A percentile compares a stretch with the other conserved stretches of the same genome.
Evolutionary conservation across 1,140 invertebrate genomes (phyloP).

Genomic region (Pseudomyrmex dendroicus): DNA sequence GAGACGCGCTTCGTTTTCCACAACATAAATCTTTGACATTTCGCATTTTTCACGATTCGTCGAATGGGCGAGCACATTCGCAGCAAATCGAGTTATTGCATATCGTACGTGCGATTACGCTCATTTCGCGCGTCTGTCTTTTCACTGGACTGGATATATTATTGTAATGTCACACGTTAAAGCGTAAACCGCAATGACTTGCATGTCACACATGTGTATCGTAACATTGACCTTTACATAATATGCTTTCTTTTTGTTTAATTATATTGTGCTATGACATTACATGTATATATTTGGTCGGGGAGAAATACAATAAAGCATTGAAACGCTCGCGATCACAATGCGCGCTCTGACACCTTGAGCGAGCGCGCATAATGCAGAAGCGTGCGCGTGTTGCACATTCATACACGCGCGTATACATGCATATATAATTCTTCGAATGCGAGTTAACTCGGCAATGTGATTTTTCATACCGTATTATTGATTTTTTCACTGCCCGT

Average conservation of each 20-base stretch:
- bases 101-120: not conserved
- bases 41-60: not conserved
- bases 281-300: not conserved
- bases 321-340: not conserved
- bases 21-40: not conserved
- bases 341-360: conserved; percentile 40
- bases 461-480: conserved; percentile 75
- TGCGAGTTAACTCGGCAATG: conserved; percentile 51
- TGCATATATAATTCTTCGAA: not conserved
- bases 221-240: conserved; percentile 46
- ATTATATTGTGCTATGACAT: conserved; percentile 14
- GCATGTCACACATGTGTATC: not conserved
- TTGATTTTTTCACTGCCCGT: conserved; percentile 76
- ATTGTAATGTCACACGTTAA: conserved; percentile 8
- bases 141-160: not conserved
- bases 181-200: not conserved
- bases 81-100: conserved; percentile 25
- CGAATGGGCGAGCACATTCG: not conserved
- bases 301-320: not conserved
- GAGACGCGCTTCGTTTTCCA: not conserved
- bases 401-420: conserved; percentile 26
- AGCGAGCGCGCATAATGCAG: conserved; percentile 22
- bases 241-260: not conserved
- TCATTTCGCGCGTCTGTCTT: conserved; percentile 14
- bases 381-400: conserved; percentile 44